Percentiles rank a stretch among this genome's conserved stretches.
These are phyloP conservation scores for Drosophila kikkawai DNA, from an alignment of 1,140 invertebrate species.

Conservation along the genomic window DNA sequence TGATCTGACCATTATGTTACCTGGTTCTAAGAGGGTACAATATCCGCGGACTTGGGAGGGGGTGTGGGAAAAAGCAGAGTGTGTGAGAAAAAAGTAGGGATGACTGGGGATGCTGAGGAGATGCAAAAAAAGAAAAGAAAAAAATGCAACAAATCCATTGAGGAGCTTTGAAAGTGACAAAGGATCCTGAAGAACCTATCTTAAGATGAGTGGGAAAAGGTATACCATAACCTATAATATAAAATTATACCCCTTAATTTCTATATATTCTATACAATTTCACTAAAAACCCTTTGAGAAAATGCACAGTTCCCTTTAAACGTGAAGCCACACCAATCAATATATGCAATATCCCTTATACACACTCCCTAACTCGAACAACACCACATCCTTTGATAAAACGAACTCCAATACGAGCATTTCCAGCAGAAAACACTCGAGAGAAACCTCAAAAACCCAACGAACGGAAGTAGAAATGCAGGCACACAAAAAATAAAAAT, in stretches of 20 bases:
- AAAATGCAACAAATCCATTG: constrained; percentile 9
- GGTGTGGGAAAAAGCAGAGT: constrained; percentile 32
- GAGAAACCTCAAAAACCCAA: constrained; percentile 48
- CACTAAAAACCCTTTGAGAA: not conserved
- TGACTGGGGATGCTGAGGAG: constrained; percentile 10
- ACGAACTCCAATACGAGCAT: constrained; percentile 33
- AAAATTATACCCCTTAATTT: not conserved
- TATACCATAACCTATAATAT: not conserved
- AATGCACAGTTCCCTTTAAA: not conserved
- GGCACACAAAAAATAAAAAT: constrained; percentile 39
- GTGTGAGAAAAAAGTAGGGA: constrained; percentile 53
- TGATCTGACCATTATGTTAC: constrained; percentile 62
- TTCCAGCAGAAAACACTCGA: constrained; percentile 38
- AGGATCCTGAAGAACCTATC: not conserved
- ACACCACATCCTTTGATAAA: constrained; percentile 45
- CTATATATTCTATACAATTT: not conserved
- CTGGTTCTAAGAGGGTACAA: constrained; percentile 42
- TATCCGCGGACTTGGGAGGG: not conserved
- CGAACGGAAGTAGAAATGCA: constrained; percentile 56
- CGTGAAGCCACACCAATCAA: not conserved
- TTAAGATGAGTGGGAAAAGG: not conserved
- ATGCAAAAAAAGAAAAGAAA: constrained; percentile 11
- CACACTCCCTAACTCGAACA: constrained; percentile 3
- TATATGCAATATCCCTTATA: not conserved
- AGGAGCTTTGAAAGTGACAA: not conserved